phyloP scores from a whole-genome alignment of 2,797 vertebrate genomes.

The Macropodus opercularis region DNA sequence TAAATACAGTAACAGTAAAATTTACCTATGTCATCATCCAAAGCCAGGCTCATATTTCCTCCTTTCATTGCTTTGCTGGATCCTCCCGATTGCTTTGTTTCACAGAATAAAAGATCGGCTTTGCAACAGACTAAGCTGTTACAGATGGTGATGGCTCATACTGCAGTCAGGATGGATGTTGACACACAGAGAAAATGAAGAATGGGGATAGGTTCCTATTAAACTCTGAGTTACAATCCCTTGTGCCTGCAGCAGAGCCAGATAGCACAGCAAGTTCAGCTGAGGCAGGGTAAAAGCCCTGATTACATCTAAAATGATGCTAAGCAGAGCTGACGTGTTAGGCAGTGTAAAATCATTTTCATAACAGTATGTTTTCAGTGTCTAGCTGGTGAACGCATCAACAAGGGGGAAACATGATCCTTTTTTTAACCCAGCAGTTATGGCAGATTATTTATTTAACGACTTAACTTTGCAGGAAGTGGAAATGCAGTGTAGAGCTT shows the following conservation, averaged over 20 bases:
- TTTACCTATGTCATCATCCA: slow-evolving; percentile 16
- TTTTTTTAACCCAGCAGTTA: slow-evolving; percentile 19
- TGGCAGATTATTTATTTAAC: slow-evolving; percentile 34
- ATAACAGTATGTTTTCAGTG: slow-evolving; percentile 40
- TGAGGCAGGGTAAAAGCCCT: slow-evolving; percentile 35
- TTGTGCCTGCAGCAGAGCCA: slow-evolving; percentile 28
- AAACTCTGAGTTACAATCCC: slow-evolving; percentile 39
- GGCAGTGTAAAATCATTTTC: slow-evolving; percentile 53
- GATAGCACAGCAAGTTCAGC: slow-evolving; percentile 39
- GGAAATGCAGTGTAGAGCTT: neutral
- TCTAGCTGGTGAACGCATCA: slow-evolving; percentile 37
- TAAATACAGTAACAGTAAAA: slow-evolving; percentile 11
- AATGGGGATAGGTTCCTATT: slow-evolving; percentile 47
- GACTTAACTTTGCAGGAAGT: slow-evolving; percentile 1
- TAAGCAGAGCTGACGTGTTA: slow-evolving; percentile 35
- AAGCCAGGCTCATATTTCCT: slow-evolving; percentile 39
- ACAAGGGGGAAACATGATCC: slow-evolving; percentile 29
- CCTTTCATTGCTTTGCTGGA: slow-evolving; percentile 15
- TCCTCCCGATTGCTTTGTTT: slow-evolving; percentile 45
- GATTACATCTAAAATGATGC: slow-evolving; percentile 56
- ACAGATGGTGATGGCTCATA: slow-evolving; percentile 51
- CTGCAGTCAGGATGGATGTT: slow-evolving; percentile 53
- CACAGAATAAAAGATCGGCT: slow-evolving; percentile 53
- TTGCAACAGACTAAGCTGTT: slow-evolving; percentile 49
- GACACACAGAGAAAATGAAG: slow-evolving; percentile 46